phyloP scores from a whole-genome alignment of 2,797 vertebrate genomes.

The Chrysocyon brachyurus region DNA sequence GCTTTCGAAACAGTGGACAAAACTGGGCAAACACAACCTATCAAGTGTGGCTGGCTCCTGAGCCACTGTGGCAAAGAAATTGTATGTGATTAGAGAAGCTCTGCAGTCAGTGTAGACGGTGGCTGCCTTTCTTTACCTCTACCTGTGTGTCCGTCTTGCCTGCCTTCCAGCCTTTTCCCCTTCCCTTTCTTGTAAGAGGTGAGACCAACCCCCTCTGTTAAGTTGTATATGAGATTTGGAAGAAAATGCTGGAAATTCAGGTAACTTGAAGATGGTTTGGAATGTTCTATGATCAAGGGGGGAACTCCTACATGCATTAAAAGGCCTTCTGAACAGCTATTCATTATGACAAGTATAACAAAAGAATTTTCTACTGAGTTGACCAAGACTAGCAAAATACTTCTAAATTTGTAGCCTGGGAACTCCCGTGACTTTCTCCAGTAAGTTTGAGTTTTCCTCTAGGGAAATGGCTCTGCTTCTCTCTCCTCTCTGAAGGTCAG shows the following conservation, averaged over 20 bases:
- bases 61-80: neutral
- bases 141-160: neutral
- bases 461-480: neutral
- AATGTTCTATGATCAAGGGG: neutral
- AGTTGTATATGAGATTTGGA: neutral
- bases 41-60: neutral
- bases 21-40: neutral
- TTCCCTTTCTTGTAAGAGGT: neutral
- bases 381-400: conserved; percentile 8
- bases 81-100: neutral
- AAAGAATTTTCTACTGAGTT: conserved; percentile 58
- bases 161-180: neutral
- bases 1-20: conserved; percentile 18
- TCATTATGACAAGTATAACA: neutral
- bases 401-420: neutral
- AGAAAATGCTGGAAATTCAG: neutral
- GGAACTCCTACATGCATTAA: neutral
- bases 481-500: conserved; percentile 5
- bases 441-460: neutral
- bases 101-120: neutral
- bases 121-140: neutral
- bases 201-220: neutral
- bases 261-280: neutral
- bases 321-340: neutral
- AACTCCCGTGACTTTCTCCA: neutral